Conservation (phyloP, 2,113 vertebrate species). For the Oryzias celebensis region DNA sequence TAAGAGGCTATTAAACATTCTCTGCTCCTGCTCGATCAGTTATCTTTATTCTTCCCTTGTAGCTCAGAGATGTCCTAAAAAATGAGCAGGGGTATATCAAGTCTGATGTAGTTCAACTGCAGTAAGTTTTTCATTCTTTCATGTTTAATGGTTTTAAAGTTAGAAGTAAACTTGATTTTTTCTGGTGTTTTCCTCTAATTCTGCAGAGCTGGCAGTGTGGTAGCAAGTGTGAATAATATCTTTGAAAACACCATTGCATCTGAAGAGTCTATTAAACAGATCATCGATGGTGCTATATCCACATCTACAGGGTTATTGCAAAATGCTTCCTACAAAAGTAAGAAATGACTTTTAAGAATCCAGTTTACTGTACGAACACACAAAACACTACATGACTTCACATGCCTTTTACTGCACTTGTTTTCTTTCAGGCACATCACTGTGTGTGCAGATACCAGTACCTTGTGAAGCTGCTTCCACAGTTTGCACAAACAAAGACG, state of each 20-base stretch:
- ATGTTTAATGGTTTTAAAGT: background rate
- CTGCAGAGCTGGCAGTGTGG: slow-evolving; percentile 72
- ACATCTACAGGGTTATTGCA: background rate
- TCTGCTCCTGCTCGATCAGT: slow-evolving; percentile 9
- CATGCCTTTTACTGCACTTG: background rate
- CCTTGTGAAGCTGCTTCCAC: slow-evolving; percentile 63
- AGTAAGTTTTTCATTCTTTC: slow-evolving; percentile 52
- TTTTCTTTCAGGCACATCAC: slow-evolving; percentile 26
- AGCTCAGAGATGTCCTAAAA: slow-evolving; percentile 53
- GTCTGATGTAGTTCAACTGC: slow-evolving; percentile 60
- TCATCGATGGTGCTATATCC: slow-evolving; percentile 17
- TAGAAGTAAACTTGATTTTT: background rate
- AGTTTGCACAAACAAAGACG: background rate
- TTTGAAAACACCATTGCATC: slow-evolving; percentile 45
- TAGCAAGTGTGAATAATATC: slow-evolving; percentile 69
- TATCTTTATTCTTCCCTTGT: slow-evolving; percentile 3
- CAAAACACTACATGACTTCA: background rate
- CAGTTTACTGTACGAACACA: background rate
- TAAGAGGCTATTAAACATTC: background rate
- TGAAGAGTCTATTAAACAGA: background rate
- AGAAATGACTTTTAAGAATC: background rate
- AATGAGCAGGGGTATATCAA: slow-evolving; percentile 40
- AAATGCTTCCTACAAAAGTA: slow-evolving; percentile 28
- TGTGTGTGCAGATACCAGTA: slow-evolving; percentile 27
- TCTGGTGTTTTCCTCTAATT: slow-evolving; percentile 5